Evolutionary conservation across 2,113 vertebrate species (phyloP).

Genomic region (Pseudorasbora parva): DNA sequence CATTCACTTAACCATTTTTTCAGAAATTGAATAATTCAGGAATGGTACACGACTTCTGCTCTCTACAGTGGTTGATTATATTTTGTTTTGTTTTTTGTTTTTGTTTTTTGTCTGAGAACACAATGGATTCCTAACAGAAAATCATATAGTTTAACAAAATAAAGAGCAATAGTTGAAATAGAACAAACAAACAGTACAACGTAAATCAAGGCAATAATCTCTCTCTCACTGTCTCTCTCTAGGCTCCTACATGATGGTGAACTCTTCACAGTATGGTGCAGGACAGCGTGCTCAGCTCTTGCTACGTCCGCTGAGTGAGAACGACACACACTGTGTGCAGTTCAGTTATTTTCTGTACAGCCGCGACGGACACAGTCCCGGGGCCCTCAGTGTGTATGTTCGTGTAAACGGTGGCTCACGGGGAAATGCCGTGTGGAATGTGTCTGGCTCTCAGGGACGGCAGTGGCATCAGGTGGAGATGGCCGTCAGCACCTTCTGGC

Average conservation of each 20-base stretch:
- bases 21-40: not conserved
- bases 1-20: not conserved
- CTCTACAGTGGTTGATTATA: not conserved
- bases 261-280: constrained; percentile 85
- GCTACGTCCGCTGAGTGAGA: constrained; percentile 90
- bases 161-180: not conserved
- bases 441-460: constrained; percentile 85
- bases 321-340: constrained; percentile 97
- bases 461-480: constrained; percentile 96
- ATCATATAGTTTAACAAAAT: not conserved
- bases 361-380: constrained; percentile 89
- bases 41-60: not conserved
- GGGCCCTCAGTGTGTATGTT: constrained; percentile 84
- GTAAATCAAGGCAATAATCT: not conserved
- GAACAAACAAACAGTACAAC: too few relatives aligned
- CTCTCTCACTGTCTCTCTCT: constrained; percentile 66
- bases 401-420: constrained; percentile 85
- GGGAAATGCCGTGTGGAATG: constrained; percentile 90
- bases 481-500: constrained; percentile 96
- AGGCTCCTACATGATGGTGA: constrained; percentile 84
- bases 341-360: constrained; percentile 97
- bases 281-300: constrained; percentile 89
- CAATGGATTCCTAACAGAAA: not conserved
- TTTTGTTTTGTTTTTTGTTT: not conserved
- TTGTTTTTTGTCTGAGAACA: too few relatives aligned